A percentile compares a stretch with the other conserved stretches of the same genome.
Conservation (phyloP, 2,797 vertebrate species). For the Acanthornis magna region DNA sequence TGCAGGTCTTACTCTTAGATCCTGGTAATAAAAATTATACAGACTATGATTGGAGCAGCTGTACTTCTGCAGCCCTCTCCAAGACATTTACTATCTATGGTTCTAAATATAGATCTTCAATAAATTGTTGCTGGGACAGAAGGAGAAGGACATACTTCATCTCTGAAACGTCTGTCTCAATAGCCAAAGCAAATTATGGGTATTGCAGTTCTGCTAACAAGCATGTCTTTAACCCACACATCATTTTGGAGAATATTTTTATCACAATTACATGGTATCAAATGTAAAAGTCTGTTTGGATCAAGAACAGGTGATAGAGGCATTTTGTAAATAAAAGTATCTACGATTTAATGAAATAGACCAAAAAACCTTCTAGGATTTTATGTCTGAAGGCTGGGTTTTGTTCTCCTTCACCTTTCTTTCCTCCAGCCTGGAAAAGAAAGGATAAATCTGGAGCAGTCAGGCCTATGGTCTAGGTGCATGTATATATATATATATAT, state of each 20-base stretch:
- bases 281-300: background rate
- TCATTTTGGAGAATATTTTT: background rate
- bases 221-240: background rate
- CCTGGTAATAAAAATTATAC: background rate
- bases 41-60: background rate
- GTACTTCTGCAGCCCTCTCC: background rate
- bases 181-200: background rate
- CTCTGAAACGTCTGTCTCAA: background rate
- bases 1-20: background rate
- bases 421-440: background rate
- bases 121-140: background rate
- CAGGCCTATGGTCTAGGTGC: background rate
- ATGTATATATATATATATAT: background rate
- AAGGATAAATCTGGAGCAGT: background rate
- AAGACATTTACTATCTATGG: background rate
- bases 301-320: background rate
- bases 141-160: background rate
- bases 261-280: fast-evolving
- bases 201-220: background rate
- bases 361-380: background rate
- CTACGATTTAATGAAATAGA: background rate
- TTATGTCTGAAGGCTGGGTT: background rate
- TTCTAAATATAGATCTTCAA: background rate
- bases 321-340: background rate
- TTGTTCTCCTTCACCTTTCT: background rate